A percentile compares a stretch with the other conserved stretches of the same genome.
phyloP scores from a whole-genome alignment of 2,113 vertebrate species.

The Mola mola region DNA sequence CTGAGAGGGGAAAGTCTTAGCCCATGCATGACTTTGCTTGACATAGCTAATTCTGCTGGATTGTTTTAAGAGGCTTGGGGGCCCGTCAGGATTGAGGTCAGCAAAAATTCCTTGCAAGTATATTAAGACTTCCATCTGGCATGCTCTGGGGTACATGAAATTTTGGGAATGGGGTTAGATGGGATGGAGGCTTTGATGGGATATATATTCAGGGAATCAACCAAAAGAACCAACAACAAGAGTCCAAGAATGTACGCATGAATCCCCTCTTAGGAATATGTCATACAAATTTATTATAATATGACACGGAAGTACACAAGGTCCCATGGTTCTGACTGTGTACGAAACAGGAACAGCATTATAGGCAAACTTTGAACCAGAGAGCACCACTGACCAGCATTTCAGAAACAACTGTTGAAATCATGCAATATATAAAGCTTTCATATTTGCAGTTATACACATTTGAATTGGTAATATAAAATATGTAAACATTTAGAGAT shows the following conservation, averaged over 20 bases:
- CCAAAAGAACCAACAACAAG: conserved; percentile 17
- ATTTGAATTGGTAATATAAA: conserved; percentile 41
- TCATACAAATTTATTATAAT: conserved; percentile 57
- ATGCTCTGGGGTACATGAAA: conserved; percentile 34
- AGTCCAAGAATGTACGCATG: conserved; percentile 27
- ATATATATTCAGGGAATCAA: conserved; percentile 24
- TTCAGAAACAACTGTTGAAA: conserved; percentile 25
- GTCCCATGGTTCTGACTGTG: conserved; percentile 29
- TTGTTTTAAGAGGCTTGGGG: conserved; percentile 68
- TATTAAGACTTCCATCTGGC: conserved; percentile 70
- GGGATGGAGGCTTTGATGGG: conserved; percentile 9
- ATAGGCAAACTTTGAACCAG: conserved; percentile 29
- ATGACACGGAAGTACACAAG: conserved; percentile 40
- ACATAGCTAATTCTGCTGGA: conserved; percentile 61
- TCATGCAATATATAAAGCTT: conserved; percentile 44
- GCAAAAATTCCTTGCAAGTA: conserved; percentile 62
- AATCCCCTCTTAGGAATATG: conserved; percentile 39
- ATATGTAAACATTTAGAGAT: conserved; percentile 53
- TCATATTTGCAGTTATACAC: conserved; percentile 18
- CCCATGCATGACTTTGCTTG: conserved; percentile 44
- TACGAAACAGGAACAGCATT: conserved; percentile 46
- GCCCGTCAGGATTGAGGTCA: conserved; percentile 70
- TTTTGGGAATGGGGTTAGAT: conserved; percentile 53
- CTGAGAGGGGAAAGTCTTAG: conserved; percentile 56
- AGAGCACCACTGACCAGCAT: conserved; percentile 51